Conservation (phyloP, 2,888 invertebrate genomes). For the Mesorhabditis spiculigera region DNA sequence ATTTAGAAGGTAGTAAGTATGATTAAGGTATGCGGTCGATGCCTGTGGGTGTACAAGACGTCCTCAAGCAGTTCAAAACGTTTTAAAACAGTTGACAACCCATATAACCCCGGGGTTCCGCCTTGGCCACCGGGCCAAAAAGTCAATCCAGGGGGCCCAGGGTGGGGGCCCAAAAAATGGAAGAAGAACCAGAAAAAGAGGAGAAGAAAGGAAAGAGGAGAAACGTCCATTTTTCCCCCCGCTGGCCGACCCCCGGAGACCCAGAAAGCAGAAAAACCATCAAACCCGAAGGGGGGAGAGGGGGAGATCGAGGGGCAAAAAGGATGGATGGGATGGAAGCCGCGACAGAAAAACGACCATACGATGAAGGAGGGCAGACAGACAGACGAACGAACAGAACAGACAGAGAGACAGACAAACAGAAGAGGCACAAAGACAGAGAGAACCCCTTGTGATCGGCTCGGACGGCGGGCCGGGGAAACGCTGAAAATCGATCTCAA, state of each 20-base stretch:
- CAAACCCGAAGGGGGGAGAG: slow-evolving; percentile 9
- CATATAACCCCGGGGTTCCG: slow-evolving; percentile 7
- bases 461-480: slow-evolving; percentile 9
- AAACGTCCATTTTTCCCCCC: too few species aligned
- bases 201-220: slow-evolving; percentile 12
- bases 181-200: slow-evolving; percentile 5
- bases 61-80: too few species aligned
- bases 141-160: not conserved
- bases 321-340: not conserved
- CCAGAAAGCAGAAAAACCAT: slow-evolving; percentile 12
- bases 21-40: too few species aligned
- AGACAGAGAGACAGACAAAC: not conserved
- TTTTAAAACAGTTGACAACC: too few species aligned
- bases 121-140: slow-evolving; percentile 6
- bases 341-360: not conserved
- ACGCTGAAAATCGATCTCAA: slow-evolving; percentile 9
- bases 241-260: slow-evolving; percentile 7
- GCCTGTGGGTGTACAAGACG: not conserved
- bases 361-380: slow-evolving; percentile 7
- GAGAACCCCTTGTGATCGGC: slow-evolving; percentile 3
- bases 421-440: not conserved
- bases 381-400: not conserved
- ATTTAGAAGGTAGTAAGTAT: too few species aligned
- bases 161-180: slow-evolving; percentile 4
- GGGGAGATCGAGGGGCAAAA: not conserved